Conservation (phyloP, 2,113 vertebrate species). For the Propithecus coquereli region DNA sequence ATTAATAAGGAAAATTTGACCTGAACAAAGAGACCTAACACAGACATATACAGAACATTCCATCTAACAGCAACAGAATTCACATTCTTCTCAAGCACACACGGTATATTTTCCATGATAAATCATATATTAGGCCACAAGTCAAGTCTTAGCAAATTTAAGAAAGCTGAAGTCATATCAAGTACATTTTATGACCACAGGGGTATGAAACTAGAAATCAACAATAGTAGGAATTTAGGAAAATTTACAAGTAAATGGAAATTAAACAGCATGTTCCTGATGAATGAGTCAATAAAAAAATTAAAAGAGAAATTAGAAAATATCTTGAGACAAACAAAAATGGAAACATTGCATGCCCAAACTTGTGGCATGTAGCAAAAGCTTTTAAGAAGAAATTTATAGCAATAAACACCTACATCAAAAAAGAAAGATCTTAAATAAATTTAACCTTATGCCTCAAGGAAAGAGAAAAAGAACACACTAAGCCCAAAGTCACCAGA, state of each 20-base stretch:
- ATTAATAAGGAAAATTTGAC: neutral
- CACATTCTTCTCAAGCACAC: neutral
- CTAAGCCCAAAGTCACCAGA: neutral
- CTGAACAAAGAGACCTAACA: neutral
- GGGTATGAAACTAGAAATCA: neutral
- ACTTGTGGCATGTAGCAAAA: neutral
- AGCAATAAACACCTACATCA: neutral
- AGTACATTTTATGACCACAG: neutral
- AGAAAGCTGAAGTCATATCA: too few species aligned
- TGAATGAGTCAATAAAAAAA: neutral
- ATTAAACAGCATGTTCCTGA: neutral
- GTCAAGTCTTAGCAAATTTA: neutral
- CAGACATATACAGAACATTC: neutral
- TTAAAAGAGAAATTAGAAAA: neutral
- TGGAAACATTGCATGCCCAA: neutral
- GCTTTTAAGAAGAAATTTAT: neutral
- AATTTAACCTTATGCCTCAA: neutral
- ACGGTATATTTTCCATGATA: neutral
- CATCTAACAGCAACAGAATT: neutral
- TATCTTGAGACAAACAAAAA: neutral
- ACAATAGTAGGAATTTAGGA: neutral
- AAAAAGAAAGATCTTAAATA: neutral
- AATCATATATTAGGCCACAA: neutral
- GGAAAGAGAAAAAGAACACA: neutral
- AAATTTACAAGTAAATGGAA: neutral